Evolutionary conservation across 2,888 invertebrate species (phyloP).

Genomic region (Pediacus dermestoides): DNA sequence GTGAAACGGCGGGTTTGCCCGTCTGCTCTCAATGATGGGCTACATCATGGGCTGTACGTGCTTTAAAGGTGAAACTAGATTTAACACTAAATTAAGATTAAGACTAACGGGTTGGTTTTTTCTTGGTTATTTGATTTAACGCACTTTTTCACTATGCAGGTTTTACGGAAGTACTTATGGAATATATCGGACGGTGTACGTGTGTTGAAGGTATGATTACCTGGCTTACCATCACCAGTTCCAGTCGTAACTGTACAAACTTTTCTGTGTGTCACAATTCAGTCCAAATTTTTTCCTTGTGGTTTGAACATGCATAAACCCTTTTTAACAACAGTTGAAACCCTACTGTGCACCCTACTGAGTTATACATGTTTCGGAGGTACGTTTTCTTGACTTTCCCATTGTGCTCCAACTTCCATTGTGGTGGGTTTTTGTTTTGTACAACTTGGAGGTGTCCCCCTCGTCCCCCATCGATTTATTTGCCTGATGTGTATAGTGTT

Average conservation of each 20-base stretch:
- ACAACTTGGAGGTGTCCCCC: too few relatives aligned
- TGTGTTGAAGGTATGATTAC: slow-evolving; percentile 30
- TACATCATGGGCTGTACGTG: slow-evolving; percentile 93
- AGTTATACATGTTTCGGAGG: slow-evolving; percentile 21
- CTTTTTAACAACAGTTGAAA: too few relatives aligned
- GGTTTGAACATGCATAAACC: too few relatives aligned
- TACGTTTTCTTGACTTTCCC: slow-evolving; percentile 21
- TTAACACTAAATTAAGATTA: too few relatives aligned
- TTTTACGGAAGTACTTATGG: slow-evolving; percentile 26
- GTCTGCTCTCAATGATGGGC: slow-evolving; percentile 74
- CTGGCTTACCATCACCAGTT: too few relatives aligned
- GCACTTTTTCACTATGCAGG: slow-evolving; percentile 21
- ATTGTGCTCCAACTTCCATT: too few relatives aligned
- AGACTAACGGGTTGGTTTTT: slow-evolving; percentile 10
- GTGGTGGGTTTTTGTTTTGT: too few relatives aligned
- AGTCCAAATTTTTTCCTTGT: too few relatives aligned
- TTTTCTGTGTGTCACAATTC: too few relatives aligned
- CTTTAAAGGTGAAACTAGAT: slow-evolving; percentile 78
- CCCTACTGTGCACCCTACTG: slow-evolving; percentile 18
- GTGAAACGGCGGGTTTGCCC: slow-evolving; percentile 48
- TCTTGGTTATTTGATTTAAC: not conserved
- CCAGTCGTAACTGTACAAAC: too few relatives aligned
- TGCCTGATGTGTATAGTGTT: too few relatives aligned
- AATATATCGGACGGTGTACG: slow-evolving; percentile 29
- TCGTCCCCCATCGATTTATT: too few relatives aligned